These are phyloP conservation scores for Spicauda simplicius DNA, from an alignment of 2,888 invertebrate genomes.

Conservation along the genomic window DNA sequence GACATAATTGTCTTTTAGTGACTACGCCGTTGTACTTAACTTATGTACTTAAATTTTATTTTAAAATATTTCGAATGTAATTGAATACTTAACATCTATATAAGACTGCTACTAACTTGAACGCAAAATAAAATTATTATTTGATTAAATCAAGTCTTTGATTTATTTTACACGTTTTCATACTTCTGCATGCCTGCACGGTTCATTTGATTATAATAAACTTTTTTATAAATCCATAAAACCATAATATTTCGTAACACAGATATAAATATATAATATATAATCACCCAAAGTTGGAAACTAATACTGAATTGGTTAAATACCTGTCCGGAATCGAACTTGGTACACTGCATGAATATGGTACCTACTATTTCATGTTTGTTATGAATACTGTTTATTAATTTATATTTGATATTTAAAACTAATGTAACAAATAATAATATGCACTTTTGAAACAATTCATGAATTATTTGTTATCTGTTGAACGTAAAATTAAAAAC, in stretches of 20 bases:
- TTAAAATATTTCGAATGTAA: conserved; percentile 25
- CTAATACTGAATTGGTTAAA: too few relatives aligned
- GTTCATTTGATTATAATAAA: background rate
- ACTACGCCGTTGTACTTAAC: conserved; percentile 8
- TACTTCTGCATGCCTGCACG: conserved; percentile 39
- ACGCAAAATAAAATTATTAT: conserved; percentile 73
- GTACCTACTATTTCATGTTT: too few relatives aligned
- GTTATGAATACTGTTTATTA: too few relatives aligned
- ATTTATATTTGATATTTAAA: too few relatives aligned
- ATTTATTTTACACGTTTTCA: conserved; percentile 49
- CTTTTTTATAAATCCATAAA: background rate
- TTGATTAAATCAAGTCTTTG: conserved; percentile 63
- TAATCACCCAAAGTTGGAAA: too few relatives aligned
- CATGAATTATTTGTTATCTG: too few relatives aligned
- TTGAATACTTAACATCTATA: conserved; percentile 50
- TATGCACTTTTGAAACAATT: too few relatives aligned
- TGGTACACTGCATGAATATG: too few relatives aligned
- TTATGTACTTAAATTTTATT: conserved; percentile 22
- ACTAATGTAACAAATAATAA: too few relatives aligned
- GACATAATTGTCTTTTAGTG: conserved; percentile 17
- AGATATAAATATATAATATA: too few relatives aligned
- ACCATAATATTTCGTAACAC: background rate
- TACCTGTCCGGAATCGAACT: too few relatives aligned
- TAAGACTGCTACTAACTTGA: conserved; percentile 67
- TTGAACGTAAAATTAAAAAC: too few relatives aligned